Percentiles rank a stretch among this genome's conserved stretches.
These are phyloP conservation scores for Sebastes vulpes DNA, from an alignment of 2,797 vertebrate genomes.

Conservation along the genomic window DNA sequence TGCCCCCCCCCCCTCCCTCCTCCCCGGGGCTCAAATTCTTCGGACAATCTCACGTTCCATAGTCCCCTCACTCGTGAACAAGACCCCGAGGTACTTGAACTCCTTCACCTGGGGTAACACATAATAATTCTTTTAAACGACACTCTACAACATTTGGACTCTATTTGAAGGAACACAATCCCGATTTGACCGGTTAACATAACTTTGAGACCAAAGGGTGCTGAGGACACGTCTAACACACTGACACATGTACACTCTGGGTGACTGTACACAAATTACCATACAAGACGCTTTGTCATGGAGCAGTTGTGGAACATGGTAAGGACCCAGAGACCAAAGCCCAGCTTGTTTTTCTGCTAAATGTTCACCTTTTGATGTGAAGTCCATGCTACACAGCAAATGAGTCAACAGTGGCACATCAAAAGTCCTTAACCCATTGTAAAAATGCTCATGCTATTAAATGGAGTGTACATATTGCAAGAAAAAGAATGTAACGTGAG, in stretches of 20 bases:
- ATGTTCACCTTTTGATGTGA: neutral
- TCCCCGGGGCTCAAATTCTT: too few species aligned
- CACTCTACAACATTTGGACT: neutral
- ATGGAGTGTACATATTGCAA: neutral
- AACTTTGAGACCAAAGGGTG: neutral
- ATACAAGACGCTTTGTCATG: neutral
- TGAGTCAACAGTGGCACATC: slow-evolving; percentile 17
- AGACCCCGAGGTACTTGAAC: too few species aligned
- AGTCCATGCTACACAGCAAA: slow-evolving; percentile 3
- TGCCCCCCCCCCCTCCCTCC: too few species aligned
- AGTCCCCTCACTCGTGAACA: too few species aligned
- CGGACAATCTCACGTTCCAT: too few species aligned
- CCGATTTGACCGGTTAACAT: neutral
- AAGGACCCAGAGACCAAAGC: neutral
- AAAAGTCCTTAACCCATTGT: neutral
- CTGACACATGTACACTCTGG: neutral
- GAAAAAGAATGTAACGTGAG: slow-evolving; percentile 35
- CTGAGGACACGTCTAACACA: neutral
- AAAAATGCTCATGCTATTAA: neutral
- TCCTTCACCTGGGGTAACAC: too few species aligned
- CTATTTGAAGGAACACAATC: neutral
- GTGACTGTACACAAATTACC: neutral
- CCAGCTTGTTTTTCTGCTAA: neutral
- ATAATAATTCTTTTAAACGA: neutral
- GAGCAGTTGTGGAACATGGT: neutral